phyloP scores from a whole-genome alignment of 2,113 vertebrate species.

The Oxyruncus cristatus region DNA sequence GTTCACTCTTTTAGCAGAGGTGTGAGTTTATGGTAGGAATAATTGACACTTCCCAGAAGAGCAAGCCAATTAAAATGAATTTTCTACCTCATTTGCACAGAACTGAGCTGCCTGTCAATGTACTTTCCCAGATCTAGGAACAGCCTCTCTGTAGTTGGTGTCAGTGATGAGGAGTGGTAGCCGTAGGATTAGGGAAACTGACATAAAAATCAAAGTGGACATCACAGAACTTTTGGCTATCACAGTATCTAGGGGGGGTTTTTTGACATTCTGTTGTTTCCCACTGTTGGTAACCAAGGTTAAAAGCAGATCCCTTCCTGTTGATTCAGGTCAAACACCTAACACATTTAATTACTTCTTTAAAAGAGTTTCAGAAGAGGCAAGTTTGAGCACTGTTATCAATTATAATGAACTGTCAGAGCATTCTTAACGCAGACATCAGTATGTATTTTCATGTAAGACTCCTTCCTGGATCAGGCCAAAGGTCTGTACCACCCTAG shows the following conservation, averaged over 20 bases:
- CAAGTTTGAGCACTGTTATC: not conserved
- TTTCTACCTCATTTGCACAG: not conserved
- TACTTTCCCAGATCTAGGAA: not conserved
- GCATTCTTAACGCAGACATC: not conserved
- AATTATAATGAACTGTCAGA: not conserved
- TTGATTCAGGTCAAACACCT: not conserved
- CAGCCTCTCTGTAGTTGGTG: not conserved
- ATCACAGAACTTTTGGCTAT: not conserved
- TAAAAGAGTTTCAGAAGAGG: not conserved
- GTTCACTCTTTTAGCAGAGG: not conserved
- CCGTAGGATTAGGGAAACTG: not conserved
- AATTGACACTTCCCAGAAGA: not conserved
- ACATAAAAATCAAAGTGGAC: not conserved
- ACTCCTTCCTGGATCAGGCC: not conserved
- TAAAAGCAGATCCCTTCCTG: not conserved
- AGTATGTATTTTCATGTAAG: not conserved
- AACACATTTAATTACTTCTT: not conserved
- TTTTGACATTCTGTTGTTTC: not conserved
- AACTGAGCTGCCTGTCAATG: not conserved
- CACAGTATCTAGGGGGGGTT: not conserved
- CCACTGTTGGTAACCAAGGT: not conserved
- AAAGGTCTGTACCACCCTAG: not conserved
- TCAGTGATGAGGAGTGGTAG: not conserved
- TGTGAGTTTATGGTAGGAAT: not conserved
- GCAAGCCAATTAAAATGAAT: not conserved